Evolutionary conservation across 2,888 invertebrate species (phyloP), one percentile per base, ranked within the genome.

Genomic region (Drosophila antonietae): DNA sequence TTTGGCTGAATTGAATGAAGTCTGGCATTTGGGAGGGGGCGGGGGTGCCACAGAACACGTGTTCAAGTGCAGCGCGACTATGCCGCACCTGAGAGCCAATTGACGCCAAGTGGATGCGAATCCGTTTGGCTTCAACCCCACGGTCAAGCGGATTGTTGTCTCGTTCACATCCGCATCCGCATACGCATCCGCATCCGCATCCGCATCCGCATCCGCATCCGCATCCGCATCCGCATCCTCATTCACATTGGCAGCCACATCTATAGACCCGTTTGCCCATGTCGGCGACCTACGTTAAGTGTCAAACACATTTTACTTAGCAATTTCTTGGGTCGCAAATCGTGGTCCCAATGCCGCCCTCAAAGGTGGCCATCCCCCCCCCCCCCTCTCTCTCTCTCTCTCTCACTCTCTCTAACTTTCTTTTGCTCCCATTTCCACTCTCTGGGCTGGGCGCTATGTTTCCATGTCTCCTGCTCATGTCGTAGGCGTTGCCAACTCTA

Each of bases 401-500:
- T 37, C 37, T 6, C 37, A 0, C 14, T 14, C 15, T 39, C 37
- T 6, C 33, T 33, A 12, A 3, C 35, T 35, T 10, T 12, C 41
- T 39, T 15, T 15, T 15, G 5, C 39, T 15, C 0, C 7, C 39
- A 7, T n/a, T 15, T 15, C 1, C n/a, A 8, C n/a, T 8, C 41
- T n/a, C 8, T n/a, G 4, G 35, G 12, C 35, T 37, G 33, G 33
- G 33, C 33, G 33, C 33, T 35, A 35, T 70, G 83, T 68, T 78
- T 76, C 68, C 67, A 76, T 82, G 80, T 77, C 69, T 74, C 58
- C 37, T 66, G 75, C 83, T 85, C 88, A 82, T 85, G 88, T 81
- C 75, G 87, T 83, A 87, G 89, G 88, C 84, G 83, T 89, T 83
- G 88, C 84, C 85, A 87, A 88, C 90, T 88, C 86, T 91, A 91